phyloP scores from a whole-genome alignment of 1,140 invertebrate species.

The Caerostris extrusa region DNA sequence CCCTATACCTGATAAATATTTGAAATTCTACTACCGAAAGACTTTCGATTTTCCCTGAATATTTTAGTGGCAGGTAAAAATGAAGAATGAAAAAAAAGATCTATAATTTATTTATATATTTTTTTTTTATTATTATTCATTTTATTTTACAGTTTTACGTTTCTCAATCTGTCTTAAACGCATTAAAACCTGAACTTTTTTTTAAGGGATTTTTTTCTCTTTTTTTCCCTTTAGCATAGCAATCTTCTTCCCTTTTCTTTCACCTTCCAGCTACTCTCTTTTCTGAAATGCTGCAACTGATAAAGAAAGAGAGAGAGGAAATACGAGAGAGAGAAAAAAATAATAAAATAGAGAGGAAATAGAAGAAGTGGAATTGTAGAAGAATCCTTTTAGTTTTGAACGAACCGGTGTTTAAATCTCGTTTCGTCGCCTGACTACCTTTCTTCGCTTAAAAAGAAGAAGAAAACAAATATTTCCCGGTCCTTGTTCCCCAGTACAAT shows the following conservation, averaged over 20 bases:
- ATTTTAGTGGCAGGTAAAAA: conserved; percentile 21
- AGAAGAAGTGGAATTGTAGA: conserved; percentile 5
- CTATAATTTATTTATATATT: background rate
- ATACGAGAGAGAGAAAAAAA: too few relatives aligned
- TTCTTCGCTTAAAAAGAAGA: background rate
- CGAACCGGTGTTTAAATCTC: conserved; percentile 35
- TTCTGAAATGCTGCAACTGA: background rate
- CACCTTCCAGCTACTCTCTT: background rate
- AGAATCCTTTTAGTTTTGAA: conserved; percentile 24
- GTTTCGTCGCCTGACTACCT: background rate
- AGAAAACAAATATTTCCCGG: background rate
- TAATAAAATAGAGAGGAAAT: background rate
- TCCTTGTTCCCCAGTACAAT: background rate
- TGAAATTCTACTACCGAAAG: conserved; percentile 9
- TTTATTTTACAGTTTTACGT: conserved; percentile 48
- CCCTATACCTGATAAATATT: conserved; percentile 30
- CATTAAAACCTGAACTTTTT: background rate
- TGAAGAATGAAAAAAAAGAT: background rate
- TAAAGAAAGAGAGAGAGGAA: background rate
- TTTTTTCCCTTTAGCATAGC: background rate
- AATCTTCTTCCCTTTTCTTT: background rate
- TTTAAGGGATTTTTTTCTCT: background rate
- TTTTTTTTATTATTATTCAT: background rate
- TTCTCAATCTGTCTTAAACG: conserved; percentile 46
- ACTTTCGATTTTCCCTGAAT: conserved; percentile 1